Percentiles rank a stretch among this genome's conserved stretches.
Evolutionary conservation across 1,140 invertebrate genomes (phyloP).

Genomic region (Lithobius niger): DNA sequence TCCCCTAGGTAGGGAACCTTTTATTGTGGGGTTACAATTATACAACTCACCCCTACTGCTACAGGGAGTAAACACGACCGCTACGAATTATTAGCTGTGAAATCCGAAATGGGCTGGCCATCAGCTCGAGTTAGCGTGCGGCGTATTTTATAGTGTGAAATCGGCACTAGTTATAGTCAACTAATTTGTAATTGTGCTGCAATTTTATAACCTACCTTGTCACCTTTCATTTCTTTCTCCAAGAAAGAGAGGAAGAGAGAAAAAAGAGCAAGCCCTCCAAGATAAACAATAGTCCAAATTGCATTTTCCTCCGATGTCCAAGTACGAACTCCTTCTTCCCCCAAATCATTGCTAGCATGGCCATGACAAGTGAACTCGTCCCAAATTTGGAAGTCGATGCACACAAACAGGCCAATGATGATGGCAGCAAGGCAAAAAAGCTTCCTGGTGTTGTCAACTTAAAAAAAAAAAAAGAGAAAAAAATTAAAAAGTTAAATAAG

Average conservation of each 20-base stretch:
- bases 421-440: slow-evolving; percentile 6
- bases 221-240: slow-evolving; percentile 7
- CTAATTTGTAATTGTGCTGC: too few relatives aligned
- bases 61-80: too few relatives aligned
- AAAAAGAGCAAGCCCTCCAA: slow-evolving; percentile 1
- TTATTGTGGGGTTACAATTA: too few relatives aligned
- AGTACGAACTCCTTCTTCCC: background rate
- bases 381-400: slow-evolving; percentile 13
- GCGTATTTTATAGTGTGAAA: too few relatives aligned
- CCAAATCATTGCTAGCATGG: background rate
- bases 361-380: slow-evolving; percentile 13
- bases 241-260: background rate
- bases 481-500: too few relatives aligned
- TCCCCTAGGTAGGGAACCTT: too few relatives aligned
- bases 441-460: slow-evolving; percentile 7
- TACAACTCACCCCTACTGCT: too few relatives aligned
- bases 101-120: too few relatives aligned
- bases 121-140: too few relatives aligned
- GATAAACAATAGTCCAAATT: slow-evolving; percentile 11
- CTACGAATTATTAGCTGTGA: too few relatives aligned
- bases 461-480: background rate
- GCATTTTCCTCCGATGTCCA: slow-evolving; percentile 9
- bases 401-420: slow-evolving; percentile 12
- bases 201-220: too few relatives aligned
- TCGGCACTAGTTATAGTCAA: too few relatives aligned